Evolutionary conservation across 2,888 invertebrate genomes (phyloP), one percentile per base, ranked within the genome.

Genomic region (Agrotis exclamationis): DNA sequence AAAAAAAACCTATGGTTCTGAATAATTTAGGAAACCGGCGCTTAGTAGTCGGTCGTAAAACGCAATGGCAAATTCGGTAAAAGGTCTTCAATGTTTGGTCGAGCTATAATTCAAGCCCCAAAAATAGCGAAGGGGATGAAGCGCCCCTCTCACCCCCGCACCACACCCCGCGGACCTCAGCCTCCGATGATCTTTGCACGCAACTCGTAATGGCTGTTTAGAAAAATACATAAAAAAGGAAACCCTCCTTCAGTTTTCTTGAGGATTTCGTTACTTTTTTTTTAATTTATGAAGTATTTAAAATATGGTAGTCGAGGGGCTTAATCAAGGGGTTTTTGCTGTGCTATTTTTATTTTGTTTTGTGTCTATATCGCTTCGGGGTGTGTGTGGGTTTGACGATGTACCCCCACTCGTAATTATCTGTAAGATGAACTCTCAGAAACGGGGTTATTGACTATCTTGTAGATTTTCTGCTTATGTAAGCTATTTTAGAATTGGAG

Each of bases 61-160:
- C 90, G 92, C 87, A 93, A 94, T 93, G 93, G 88, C 91, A 92
- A 95, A 93, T 95, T 95, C 93, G 89, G 94, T 93, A 95, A 95
- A 95, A 94, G 95, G 95, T 94, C 95, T 95, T 95, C 93, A 94
- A 93, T 92, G 93, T 92, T 95, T 93, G 94, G 94, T 92, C 93
- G 93, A 92, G 92, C 93, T 93, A 95, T 95, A 95, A 94, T 92
- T 95, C 95, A 95, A 92, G 92, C 90, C 89, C 92, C 93, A 93
- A 95, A 95, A 95, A 96, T 95, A 95, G 94, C 92, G 90, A 88
- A 89, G 93, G 95, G 93, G 92, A 90, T 89, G 81, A 85, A 87
- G 88, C 85, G 85, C 86, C 88, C 84, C 82, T 76, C 84, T 76
- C 74, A 67, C 48, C 75, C 67, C 71, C 74, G 76, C 75, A 79